phyloP scores from a whole-genome alignment of 1,140 invertebrate genomes.

The Phthorimaea operculella region DNA sequence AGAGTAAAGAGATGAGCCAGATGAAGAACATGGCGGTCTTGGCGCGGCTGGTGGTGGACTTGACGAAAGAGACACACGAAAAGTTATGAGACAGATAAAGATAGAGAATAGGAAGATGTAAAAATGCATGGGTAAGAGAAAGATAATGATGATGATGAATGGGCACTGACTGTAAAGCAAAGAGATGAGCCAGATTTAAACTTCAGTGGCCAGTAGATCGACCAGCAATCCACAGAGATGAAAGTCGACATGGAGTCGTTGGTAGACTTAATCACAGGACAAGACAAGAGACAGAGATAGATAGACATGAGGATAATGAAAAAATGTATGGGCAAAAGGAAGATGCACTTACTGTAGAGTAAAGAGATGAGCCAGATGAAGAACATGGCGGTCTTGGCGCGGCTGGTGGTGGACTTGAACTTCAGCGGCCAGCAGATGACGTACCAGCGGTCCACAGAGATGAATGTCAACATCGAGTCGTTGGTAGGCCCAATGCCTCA shows the following conservation, averaged over 20 bases:
- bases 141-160: too few species aligned
- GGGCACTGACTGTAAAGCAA: conserved; percentile 80
- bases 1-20: conserved; percentile 81
- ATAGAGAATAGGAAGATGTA: too few species aligned
- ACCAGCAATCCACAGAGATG: too few species aligned
- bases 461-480: conserved; percentile 85
- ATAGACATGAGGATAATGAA: too few species aligned
- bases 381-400: conserved; percentile 73
- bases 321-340: too few species aligned
- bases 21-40: conserved; percentile 81
- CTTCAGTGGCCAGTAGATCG: too few species aligned
- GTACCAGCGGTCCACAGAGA: conserved; percentile 93
- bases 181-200: conserved; percentile 85
- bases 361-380: conserved; percentile 86
- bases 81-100: too few species aligned
- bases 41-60: conserved; percentile 74
- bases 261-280: too few species aligned
- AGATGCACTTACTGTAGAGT: conserved; percentile 77
- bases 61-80: too few species aligned
- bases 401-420: conserved; percentile 82
- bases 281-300: too few species aligned
- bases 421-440: conserved; percentile 92
- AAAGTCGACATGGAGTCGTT: conserved; percentile 86
- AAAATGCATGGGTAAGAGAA: too few species aligned
- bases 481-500: too few species aligned